A percentile compares a stretch with the other conserved stretches of the same genome.
These are phyloP conservation scores for Ochropleura leucogaster DNA, from an alignment of 2,888 invertebrate genomes.

Conservation along the genomic window DNA sequence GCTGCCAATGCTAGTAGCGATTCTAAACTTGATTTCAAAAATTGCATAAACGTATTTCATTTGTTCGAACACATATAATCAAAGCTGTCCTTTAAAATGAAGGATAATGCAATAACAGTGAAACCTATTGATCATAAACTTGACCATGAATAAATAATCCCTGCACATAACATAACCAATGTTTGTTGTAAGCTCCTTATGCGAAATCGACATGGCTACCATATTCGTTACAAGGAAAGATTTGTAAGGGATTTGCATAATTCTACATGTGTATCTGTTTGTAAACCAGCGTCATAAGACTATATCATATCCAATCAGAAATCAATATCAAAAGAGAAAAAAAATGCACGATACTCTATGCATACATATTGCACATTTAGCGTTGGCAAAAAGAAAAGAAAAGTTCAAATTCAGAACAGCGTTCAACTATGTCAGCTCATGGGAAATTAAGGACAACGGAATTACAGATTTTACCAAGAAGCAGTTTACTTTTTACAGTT, in stretches of 20 bases:
- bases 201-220: slow-evolving; percentile 66
- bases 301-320: slow-evolving; percentile 47
- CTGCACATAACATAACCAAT: slow-evolving; percentile 50
- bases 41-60: not conserved
- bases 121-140: slow-evolving; percentile 61
- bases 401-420: slow-evolving; percentile 36
- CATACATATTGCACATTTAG: slow-evolving; percentile 9
- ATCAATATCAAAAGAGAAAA: slow-evolving; percentile 24
- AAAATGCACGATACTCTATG: slow-evolving; percentile 28
- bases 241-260: slow-evolving; percentile 79
- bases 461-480: slow-evolving; percentile 55
- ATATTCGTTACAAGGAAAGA: slow-evolving; percentile 72
- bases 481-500: slow-evolving; percentile 44
- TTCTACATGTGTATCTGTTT: slow-evolving; percentile 73
- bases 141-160: slow-evolving; percentile 65
- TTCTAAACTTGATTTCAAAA: slow-evolving; percentile 3
- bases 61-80: slow-evolving; percentile 5
- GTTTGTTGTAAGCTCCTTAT: slow-evolving; percentile 67
- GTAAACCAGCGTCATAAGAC: slow-evolving; percentile 53
- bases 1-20: not conserved
- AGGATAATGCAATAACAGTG: slow-evolving; percentile 41
- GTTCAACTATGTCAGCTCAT: slow-evolving; percentile 46
- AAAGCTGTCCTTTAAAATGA: slow-evolving; percentile 27
- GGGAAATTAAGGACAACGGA: slow-evolving; percentile 49
- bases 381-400: slow-evolving; percentile 40